These are phyloP conservation scores for Patagioenas fasciata DNA, from an alignment of 2,113 vertebrate species.

Conservation along the genomic window DNA sequence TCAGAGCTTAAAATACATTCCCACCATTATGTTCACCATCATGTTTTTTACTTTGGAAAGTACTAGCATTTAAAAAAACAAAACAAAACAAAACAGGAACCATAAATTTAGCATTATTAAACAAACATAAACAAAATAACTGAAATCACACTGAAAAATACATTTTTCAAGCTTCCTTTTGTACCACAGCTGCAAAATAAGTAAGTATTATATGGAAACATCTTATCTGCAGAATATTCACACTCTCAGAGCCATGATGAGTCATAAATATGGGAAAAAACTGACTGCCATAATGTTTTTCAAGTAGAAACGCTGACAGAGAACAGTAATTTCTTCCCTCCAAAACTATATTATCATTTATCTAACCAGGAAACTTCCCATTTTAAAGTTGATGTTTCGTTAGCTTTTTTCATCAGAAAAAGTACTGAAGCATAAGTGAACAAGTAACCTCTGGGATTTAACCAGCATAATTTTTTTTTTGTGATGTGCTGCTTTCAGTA, in stretches of 20 bases:
- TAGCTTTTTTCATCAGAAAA: slow-evolving; percentile 7
- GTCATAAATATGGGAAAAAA: not conserved
- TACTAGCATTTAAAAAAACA: not conserved
- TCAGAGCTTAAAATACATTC: not conserved
- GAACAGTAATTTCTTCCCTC: not conserved
- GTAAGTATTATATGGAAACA: not conserved
- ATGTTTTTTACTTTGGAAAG: not conserved
- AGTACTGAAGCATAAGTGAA: not conserved
- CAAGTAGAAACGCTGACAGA: not conserved
- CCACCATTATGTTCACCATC: not conserved
- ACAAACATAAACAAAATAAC: not conserved
- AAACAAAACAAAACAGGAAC: no score
- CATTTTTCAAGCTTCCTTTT: not conserved
- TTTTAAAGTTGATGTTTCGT: slow-evolving; percentile 6
- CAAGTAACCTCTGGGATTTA: not conserved
- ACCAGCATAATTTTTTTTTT: not conserved
- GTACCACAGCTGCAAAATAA: not conserved
- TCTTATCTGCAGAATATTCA: not conserved
- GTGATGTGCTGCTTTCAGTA: not conserved
- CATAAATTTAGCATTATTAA: not conserved
- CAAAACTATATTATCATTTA: not conserved
- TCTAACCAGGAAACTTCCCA: not conserved
- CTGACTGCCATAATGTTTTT: not conserved
- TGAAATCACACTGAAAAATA: not conserved
- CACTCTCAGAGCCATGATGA: not conserved